These are phyloP conservation scores for Catocala fraxini DNA, from an alignment of 2,888 invertebrate species.

Conservation along the genomic window DNA sequence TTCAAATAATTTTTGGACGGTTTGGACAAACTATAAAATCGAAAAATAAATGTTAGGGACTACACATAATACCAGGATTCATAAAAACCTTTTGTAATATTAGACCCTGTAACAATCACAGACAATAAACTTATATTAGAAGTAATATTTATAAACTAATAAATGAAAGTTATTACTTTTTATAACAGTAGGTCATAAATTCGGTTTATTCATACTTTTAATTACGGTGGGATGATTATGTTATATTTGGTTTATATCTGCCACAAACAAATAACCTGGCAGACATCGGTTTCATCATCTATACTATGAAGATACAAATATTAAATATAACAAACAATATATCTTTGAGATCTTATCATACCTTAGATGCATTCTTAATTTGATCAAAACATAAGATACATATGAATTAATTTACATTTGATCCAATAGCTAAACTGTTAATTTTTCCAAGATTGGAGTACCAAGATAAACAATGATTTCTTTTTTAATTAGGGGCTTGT, in stretches of 20 bases:
- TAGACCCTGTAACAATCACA: conserved; percentile 45
- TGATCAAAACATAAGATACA: too few species aligned
- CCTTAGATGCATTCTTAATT: too few species aligned
- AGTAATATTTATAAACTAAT: conserved; percentile 12
- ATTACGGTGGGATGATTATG: neutral
- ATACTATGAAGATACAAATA: too few species aligned
- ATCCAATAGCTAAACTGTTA: too few species aligned
- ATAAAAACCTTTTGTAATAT: conserved; percentile 19
- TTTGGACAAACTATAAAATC: conserved; percentile 13
- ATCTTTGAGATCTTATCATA: too few species aligned
- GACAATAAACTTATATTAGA: conserved; percentile 28
- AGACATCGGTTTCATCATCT: neutral
- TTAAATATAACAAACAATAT: too few species aligned
- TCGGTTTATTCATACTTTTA: conserved; percentile 11
- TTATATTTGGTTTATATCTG: neutral
- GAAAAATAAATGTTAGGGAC: neutral
- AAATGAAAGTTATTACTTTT: conserved; percentile 4
- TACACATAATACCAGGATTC: conserved; percentile 2
- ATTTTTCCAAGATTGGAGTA: too few species aligned
- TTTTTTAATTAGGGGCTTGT: too few species aligned
- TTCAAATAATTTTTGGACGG: conserved; percentile 31
- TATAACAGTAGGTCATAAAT: conserved; percentile 10
- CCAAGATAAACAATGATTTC: too few species aligned
- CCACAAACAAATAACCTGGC: neutral
- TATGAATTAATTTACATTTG: too few species aligned